Percentiles rank a stretch among this genome's conserved stretches.
phyloP scores from a whole-genome alignment of 2,113 vertebrate genomes.

The Ploceus nigricollis region DNA sequence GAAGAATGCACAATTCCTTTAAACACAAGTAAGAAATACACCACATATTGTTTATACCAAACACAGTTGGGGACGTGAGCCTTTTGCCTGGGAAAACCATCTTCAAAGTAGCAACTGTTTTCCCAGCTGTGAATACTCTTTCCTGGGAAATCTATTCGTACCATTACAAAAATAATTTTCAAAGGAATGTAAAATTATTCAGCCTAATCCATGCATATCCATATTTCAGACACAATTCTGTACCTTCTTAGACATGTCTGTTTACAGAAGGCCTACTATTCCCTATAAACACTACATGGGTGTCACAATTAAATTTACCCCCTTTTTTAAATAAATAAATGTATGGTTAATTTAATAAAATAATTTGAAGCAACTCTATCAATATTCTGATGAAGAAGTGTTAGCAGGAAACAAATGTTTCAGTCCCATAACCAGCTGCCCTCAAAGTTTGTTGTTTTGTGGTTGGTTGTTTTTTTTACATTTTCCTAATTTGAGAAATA shows the following conservation, averaged over 20 bases:
- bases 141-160: conserved; percentile 78
- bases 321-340: neutral
- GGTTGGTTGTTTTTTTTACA: neutral
- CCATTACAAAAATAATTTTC: conserved; percentile 72
- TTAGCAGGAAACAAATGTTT: neutral
- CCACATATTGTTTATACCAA: conserved; percentile 64
- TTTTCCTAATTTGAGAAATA: neutral
- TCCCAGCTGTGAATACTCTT: conserved; percentile 76
- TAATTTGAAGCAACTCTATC: neutral
- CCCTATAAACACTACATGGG: neutral
- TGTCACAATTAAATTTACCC: neutral
- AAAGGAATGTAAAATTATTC: conserved; percentile 69
- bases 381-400: neutral
- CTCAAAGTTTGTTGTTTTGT: conserved; percentile 6
- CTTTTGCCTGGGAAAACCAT: conserved; percentile 78
- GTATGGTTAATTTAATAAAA: neutral
- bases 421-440: neutral
- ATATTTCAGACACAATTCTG: conserved; percentile 21
- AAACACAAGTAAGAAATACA: conserved; percentile 35
- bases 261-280: neutral
- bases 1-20: conserved; percentile 9
- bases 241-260: neutral
- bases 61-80: conserved; percentile 73
- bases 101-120: conserved; percentile 83
- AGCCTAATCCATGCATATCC: conserved; percentile 52